Percentiles rank a stretch among this genome's conserved stretches.
phyloP scores from a whole-genome alignment of 2,797 vertebrate species.

The Pseudochirops cupreus region DNA sequence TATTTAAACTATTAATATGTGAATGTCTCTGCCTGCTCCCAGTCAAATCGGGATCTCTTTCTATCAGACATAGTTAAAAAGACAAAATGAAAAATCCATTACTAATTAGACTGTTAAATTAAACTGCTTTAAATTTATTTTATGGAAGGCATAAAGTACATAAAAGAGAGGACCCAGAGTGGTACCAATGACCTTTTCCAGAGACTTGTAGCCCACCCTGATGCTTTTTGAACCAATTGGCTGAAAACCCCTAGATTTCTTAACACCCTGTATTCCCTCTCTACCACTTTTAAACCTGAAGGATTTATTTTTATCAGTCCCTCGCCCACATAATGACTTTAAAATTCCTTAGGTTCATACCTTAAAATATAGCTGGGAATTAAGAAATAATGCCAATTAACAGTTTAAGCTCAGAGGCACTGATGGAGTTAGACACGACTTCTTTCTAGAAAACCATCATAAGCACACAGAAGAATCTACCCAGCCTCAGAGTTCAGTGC shows the following conservation, averaged over 20 bases:
- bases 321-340: constrained; percentile 88
- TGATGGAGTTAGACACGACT: constrained; percentile 84
- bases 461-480: constrained; percentile 75
- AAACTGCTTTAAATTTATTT: constrained; percentile 87
- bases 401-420: constrained; percentile 86
- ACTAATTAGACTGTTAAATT: constrained; percentile 88
- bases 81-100: constrained; percentile 84
- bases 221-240: constrained; percentile 82
- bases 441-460: constrained; percentile 80
- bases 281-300: constrained; percentile 86
- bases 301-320: constrained; percentile 88
- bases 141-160: constrained; percentile 85
- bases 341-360: constrained; percentile 91
- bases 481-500: constrained; percentile 63
- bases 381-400: constrained; percentile 90
- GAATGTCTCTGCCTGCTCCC: constrained; percentile 26
- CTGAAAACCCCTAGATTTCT: constrained; percentile 82
- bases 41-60: constrained; percentile 73
- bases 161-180: constrained; percentile 82
- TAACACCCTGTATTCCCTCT: constrained; percentile 85
- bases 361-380: constrained; percentile 89
- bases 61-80: constrained; percentile 76
- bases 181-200: constrained; percentile 82
- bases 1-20: constrained; percentile 32
- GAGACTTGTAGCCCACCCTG: constrained; percentile 75